Base-by-base conservation (phyloP, 2,797 vertebrate species). In the Xenopus petersii region DNA sequence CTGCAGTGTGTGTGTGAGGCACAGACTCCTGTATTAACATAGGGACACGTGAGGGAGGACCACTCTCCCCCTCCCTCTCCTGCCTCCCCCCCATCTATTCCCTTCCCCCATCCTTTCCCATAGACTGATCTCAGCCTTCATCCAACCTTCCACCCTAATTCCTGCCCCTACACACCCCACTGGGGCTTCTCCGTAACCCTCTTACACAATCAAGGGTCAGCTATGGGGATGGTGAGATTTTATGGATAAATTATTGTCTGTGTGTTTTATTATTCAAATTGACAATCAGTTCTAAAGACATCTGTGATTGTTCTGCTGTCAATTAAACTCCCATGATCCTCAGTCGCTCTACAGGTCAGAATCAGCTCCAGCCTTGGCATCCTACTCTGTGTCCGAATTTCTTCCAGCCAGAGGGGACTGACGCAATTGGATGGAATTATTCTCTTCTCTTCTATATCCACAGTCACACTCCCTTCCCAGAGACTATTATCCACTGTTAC, bases 1-100 rank as follows among this genome's bases (percentile, higher is more conserved):
- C 75, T 73, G 75, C 75, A 73, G 65, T 78, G 73, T 61, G 73
- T 67, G 73, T 21, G 72, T 48, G 65, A 72, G 70, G 58, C 17
- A 59, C 17, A 67, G 30, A 64, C 72, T 64, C 70, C 75, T 73
- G 54, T 73, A 73, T 78, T 78, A 73, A 68, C 75, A 78, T 69
- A 78, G 15, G 64, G 75, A 78, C 75, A 73, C 75, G 65, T 73
- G 71, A 73, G 75, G 71, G 65, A 17, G 11, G 63, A 36, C 59
- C 61, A 49, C 71, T 64, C 71, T 69, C 58, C 24, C 69, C 63
- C 63, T 51, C 33, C 12, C 48, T 9, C 16, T 51, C 5, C 12
- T 17, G 12, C 61, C 56, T 2, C 26, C 61, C n/a, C 56, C 59
- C 54, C 51, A 42, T 49, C 33, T 24, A 13, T 26, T 58, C 70